A percentile compares a stretch with the other conserved stretches of the same genome.
Conservation (phyloP, 2,888 invertebrate species). For the Cremastinae sp. region DNA sequence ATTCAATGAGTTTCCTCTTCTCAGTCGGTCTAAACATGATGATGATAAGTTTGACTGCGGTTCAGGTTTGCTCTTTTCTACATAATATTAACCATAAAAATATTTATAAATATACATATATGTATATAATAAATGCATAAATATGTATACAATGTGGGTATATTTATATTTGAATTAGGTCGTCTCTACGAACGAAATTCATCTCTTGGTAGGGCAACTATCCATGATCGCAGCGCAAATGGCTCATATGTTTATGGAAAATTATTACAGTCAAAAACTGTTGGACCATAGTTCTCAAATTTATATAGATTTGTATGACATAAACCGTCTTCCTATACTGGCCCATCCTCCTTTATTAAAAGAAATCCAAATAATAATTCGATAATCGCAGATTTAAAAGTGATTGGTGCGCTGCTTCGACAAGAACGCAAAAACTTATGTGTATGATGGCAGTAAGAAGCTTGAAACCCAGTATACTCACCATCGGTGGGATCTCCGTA, state of each 20-base stretch:
- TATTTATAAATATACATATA: neutral
- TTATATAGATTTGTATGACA: conserved; percentile 14
- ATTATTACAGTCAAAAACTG: conserved; percentile 25
- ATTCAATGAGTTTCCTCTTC: conserved; percentile 17
- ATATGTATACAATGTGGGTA: neutral
- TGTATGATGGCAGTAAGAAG: conserved; percentile 16
- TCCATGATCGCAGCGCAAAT: conserved; percentile 4
- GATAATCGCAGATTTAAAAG: conserved; percentile 2
- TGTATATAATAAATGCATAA: neutral
- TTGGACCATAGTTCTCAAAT: conserved; percentile 15
- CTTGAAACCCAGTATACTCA: conserved; percentile 12
- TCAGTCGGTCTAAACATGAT: conserved; percentile 18
- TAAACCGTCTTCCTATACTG: neutral
- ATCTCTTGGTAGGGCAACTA: neutral
- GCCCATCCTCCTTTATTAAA: too few relatives aligned
- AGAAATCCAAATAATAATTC: too few relatives aligned
- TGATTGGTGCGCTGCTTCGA: conserved; percentile 18
- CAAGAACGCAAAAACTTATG: conserved; percentile 8
- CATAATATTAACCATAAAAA: too few relatives aligned
- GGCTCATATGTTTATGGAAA: conserved; percentile 26
- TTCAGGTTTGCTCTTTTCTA: too few relatives aligned
- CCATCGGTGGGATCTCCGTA: conserved; percentile 20
- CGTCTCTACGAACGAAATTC: neutral
- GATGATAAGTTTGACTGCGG: conserved; percentile 23
- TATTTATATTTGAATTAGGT: conserved; percentile 3